phyloP scores from a whole-genome alignment of 2,113 vertebrate species.

The Rynchops niger region DNA sequence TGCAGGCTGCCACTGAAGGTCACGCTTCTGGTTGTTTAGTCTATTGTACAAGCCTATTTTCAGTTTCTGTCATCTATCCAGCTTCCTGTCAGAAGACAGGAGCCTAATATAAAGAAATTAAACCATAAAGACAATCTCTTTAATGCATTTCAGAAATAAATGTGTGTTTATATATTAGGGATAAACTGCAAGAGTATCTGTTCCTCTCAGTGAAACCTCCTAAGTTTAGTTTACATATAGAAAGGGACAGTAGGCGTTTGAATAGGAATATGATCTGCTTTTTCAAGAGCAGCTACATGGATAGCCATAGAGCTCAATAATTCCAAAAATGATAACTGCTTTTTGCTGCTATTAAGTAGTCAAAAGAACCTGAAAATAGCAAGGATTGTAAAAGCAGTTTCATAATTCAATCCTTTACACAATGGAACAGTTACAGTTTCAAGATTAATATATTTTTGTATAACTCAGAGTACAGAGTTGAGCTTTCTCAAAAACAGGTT shows the following conservation, averaged over 20 bases:
- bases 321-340: not conserved
- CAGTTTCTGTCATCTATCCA: constrained; percentile 28
- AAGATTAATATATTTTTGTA: not conserved
- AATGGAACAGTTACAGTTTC: not conserved
- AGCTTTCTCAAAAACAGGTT: not conserved
- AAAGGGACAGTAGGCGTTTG: not conserved
- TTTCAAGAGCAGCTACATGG: not conserved
- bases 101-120: constrained; percentile 49
- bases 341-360: not conserved
- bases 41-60: not conserved
- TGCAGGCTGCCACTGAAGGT: not conserved
- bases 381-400: not conserved
- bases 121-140: not conserved
- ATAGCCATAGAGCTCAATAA: not conserved
- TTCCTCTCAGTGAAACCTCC: not conserved
- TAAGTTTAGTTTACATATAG: not conserved
- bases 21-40: not conserved
- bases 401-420: not conserved
- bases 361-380: constrained; percentile 24
- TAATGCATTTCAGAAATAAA: constrained; percentile 50
- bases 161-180: not conserved
- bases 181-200: constrained; percentile 1
- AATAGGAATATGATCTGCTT: not conserved
- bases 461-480: not conserved
- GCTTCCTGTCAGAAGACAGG: constrained; percentile 6